Percentiles rank a stretch among this genome's conserved stretches.
These are phyloP conservation scores for Tragelaphus strepsiceros DNA, from an alignment of 2,113 vertebrate species.

Conservation along the genomic window DNA sequence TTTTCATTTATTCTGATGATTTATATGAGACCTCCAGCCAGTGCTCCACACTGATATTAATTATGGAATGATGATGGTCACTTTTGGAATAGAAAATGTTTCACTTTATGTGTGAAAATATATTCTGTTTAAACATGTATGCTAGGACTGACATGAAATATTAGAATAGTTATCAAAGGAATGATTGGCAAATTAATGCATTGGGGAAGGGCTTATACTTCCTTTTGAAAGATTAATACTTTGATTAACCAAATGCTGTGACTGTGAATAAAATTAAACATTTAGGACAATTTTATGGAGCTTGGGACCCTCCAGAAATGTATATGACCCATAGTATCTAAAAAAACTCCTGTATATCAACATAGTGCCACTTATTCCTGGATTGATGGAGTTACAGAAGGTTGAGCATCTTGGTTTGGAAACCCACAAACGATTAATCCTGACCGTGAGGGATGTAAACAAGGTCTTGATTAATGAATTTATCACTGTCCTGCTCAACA, in stretches of 20 bases:
- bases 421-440: not conserved
- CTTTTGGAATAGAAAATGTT: not conserved
- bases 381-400: not conserved
- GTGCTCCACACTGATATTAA: not conserved
- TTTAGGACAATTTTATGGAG: not conserved
- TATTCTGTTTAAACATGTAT: constrained; percentile 21
- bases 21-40: not conserved
- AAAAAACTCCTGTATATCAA: not conserved
- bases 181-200: not conserved
- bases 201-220: not conserved
- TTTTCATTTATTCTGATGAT: not conserved
- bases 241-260: not conserved
- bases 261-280: not conserved
- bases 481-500: not conserved
- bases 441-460: not conserved
- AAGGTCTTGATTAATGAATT: constrained; percentile 3
- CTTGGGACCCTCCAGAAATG: not conserved
- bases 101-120: not conserved
- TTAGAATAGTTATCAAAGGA: not conserved
- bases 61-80: constrained; percentile 5
- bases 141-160: not conserved
- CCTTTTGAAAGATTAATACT: not conserved
- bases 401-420: not conserved
- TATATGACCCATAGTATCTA: not conserved
- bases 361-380: not conserved